These are phyloP conservation scores for Noctua pronuba DNA, from an alignment of 2,888 invertebrate species.

Conservation along the genomic window DNA sequence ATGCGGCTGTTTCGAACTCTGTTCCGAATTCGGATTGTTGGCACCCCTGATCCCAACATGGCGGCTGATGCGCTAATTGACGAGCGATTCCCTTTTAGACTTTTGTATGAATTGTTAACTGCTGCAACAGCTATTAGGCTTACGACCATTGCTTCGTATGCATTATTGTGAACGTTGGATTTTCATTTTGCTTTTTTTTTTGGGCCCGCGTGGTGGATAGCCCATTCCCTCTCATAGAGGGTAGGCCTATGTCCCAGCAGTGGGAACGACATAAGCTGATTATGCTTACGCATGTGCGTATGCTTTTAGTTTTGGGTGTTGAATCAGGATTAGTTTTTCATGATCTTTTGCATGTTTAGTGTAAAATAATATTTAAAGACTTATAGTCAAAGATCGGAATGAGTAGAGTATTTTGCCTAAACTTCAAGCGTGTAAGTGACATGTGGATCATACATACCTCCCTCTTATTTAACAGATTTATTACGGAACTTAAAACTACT, in stretches of 20 bases:
- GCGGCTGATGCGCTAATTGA: constrained; percentile 51
- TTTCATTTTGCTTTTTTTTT: constrained; percentile 8
- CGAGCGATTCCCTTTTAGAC: constrained; percentile 48
- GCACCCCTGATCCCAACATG: constrained; percentile 61
- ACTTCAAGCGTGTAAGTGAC: neutral
- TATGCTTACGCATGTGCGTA: too few relatives aligned
- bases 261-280: too few relatives aligned
- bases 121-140: constrained; percentile 32
- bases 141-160: constrained; percentile 13
- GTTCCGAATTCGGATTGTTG: constrained; percentile 59
- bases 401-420: neutral
- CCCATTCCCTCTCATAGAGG: too few relatives aligned
- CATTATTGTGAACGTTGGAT: constrained; percentile 22
- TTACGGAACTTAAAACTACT: neutral
- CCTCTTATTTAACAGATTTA: neutral
- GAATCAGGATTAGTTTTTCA: neutral
- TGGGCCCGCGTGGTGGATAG: neutral
- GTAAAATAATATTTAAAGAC: neutral
- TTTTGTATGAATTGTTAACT: constrained; percentile 46
- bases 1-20: constrained; percentile 58
- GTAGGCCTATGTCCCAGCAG: too few relatives aligned
- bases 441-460: neutral
- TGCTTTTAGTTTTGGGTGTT: neutral
- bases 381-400: neutral
- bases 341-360: neutral